Conservation (phyloP, 2,888 invertebrate genomes). For the Parnassius smintheus region DNA sequence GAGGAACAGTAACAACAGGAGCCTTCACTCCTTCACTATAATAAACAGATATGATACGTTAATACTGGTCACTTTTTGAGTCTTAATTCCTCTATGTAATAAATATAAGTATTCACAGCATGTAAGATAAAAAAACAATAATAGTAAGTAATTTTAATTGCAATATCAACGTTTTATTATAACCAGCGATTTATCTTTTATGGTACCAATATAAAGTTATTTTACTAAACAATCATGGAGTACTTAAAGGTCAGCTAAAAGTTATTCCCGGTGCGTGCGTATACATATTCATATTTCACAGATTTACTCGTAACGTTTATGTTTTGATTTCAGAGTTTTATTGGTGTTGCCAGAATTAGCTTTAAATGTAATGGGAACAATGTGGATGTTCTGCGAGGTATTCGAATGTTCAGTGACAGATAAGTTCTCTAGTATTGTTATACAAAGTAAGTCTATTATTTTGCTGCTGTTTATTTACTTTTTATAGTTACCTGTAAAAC, state of each 20-base stretch:
- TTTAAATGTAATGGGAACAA: conserved; percentile 90
- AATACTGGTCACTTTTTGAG: too few species aligned
- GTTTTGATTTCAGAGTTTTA: conserved; percentile 81
- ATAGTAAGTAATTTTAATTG: too few species aligned
- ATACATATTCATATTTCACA: conserved; percentile 14
- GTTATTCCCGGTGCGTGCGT: conserved; percentile 1
- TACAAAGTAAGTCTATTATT: conserved; percentile 81
- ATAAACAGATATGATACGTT: too few species aligned
- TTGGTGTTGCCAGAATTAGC: conserved; percentile 88
- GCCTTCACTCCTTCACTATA: too few species aligned
- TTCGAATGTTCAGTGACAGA: conserved; percentile 85
- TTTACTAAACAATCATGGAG: too few species aligned
- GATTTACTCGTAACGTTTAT: not conserved
- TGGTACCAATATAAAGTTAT: too few species aligned
- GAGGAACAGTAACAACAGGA: too few species aligned
- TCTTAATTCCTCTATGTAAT: too few species aligned
- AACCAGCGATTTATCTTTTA: too few species aligned
- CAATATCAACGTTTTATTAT: too few species aligned
- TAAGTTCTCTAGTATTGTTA: conserved; percentile 85
- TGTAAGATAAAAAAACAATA: too few species aligned
- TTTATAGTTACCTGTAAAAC: not conserved
- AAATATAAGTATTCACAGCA: too few species aligned
- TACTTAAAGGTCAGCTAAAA: not conserved
- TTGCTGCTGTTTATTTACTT: not conserved
- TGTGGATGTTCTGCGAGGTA: conserved; percentile 89